Percentiles rank a stretch among this genome's conserved stretches.
phyloP scores from a whole-genome alignment of 1,140 invertebrate genomes.

The Solenopsis invicta region DNA sequence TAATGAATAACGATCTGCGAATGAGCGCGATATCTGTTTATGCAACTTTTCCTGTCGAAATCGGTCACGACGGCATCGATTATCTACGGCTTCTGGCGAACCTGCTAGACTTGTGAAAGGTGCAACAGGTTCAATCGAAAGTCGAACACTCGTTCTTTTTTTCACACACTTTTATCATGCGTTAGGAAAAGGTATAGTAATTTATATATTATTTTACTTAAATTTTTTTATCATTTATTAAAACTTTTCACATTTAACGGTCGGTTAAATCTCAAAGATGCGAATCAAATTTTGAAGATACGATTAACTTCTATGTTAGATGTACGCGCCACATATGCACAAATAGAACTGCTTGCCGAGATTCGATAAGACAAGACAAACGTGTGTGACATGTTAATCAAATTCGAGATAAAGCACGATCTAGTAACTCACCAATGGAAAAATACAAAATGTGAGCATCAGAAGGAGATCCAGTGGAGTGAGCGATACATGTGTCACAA shows the following conservation, averaged over 20 bases:
- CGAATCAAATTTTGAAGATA: neutral
- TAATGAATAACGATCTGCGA: neutral
- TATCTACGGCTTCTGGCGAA: slow-evolving; percentile 5
- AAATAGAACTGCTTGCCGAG: neutral
- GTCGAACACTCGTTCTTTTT: neutral
- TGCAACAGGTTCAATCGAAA: slow-evolving; percentile 52
- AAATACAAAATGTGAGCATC: neutral
- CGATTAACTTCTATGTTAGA: neutral
- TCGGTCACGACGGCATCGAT: neutral
- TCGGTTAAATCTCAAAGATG: neutral
- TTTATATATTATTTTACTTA: neutral
- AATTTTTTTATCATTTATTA: neutral
- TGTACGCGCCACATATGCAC: neutral
- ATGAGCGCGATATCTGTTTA: neutral
- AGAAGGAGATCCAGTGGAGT: neutral
- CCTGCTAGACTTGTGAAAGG: slow-evolving; percentile 36
- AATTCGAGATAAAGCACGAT: slow-evolving; percentile 25
- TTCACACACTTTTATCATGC: neutral
- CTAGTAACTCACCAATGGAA: slow-evolving; percentile 22
- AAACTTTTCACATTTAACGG: neutral
- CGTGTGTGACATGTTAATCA: neutral
- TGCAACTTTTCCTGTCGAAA: slow-evolving; percentile 17
- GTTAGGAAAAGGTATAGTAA: neutral
- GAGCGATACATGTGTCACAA: slow-evolving; percentile 16
- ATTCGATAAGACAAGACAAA: neutral